Evolutionary conservation across 2,888 invertebrate species (phyloP).

Genomic region (Dryobotodes eremita): DNA sequence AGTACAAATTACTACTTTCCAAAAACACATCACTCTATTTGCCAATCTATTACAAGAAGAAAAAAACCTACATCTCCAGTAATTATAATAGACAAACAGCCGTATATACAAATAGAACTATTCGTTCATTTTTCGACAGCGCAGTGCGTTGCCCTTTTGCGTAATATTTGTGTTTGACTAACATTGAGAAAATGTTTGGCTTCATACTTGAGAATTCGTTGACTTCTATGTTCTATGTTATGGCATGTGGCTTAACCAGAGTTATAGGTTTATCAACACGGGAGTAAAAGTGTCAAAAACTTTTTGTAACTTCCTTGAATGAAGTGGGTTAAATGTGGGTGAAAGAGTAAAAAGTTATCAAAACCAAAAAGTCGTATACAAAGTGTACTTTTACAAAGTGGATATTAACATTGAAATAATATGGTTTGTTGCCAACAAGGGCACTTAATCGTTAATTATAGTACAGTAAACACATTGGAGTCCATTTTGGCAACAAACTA

Average conservation of each 20-base stretch:
- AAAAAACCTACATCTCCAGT: conserved; percentile 8
- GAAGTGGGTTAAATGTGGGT: no score
- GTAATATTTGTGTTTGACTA: conserved; percentile 37
- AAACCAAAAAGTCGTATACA: no score
- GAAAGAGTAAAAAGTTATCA: no score
- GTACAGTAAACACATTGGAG: no score
- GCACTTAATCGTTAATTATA: no score
- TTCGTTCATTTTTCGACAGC: conserved; percentile 9
- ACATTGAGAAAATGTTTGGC: conserved; percentile 46
- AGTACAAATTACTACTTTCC: neutral
- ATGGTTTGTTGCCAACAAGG: no score
- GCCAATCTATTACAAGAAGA: conserved; percentile 21
- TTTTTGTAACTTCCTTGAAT: neutral
- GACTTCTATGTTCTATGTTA: conserved; percentile 29
- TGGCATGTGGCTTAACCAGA: neutral
- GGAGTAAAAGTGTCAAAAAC: neutral
- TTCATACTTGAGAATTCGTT: conserved; percentile 49
- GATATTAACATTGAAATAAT: no score
- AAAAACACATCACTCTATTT: conserved; percentile 13
- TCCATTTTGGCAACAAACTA: no score
- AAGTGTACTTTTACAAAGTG: no score
- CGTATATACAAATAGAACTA: conserved; percentile 2
- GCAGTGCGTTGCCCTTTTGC: conserved; percentile 41
- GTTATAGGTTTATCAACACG: neutral
- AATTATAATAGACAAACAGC: conserved; percentile 22